Evolutionary conservation across 1,140 invertebrate species (phyloP), one percentile per base, ranked within the genome.

Genomic region (Drosophila funebris): DNA sequence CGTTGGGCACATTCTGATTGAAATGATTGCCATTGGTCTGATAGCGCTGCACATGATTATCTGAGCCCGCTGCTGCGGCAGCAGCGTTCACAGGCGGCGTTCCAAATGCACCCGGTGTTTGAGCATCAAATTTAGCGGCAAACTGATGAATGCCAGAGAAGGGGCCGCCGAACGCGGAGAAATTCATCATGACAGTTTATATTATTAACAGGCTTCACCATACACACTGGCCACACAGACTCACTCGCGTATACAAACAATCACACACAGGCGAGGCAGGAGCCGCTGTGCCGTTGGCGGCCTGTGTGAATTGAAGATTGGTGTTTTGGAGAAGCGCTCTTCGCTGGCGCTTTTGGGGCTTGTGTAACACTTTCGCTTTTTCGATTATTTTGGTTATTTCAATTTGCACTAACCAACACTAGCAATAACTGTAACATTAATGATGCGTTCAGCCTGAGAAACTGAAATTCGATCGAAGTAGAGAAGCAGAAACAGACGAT

Each of bases 1-100:
- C 90, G 76, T 91, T 91, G 69, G 91, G 90, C 46, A 88, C 76
- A 91, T 91, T 92, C 77, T 92, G 91, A 82, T 92, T 90, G 78
- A 92, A 92, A 78, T 92, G 90, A 92, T 92, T 92, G 76, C 90
- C 88, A 79, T 91, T 92, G 62, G 90, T 90, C 64, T 92, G 91
- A 88, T 92, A 92, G 64, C 91, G 91, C 61, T 92, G 91, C 73
- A 90, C 87, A 91, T 92, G 90, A 87, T 92, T 91, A 73, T 82
- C 79, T 53, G 63, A 70, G 56, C 83, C 82, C 72, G 82, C 82
- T 56, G 83, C 83, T 36, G 82, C 83, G 63, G 83, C 83, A 57
- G 78, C 82, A 63, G 82, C 83, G 58, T 85, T 87, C 31, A 69
- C 79, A 11, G 80, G 89, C 54, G 90, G 90, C 58, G 90, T 91